A percentile compares a stretch with the other conserved stretches of the same genome.
Evolutionary conservation across 2,113 vertebrate genomes (phyloP).

Genomic region (Cinclus mexicanus): DNA sequence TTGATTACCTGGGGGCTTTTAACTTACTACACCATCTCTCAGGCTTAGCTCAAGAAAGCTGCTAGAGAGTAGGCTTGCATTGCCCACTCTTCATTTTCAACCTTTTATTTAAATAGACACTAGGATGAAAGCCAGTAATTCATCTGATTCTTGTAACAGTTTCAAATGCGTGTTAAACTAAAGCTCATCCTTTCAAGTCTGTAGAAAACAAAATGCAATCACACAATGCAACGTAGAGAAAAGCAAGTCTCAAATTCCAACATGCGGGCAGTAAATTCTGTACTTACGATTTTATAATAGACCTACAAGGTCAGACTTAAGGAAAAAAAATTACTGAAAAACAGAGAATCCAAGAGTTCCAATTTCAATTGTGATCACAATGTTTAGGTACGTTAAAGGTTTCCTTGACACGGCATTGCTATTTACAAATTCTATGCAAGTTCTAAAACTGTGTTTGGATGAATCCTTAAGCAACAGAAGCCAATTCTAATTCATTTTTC

Average conservation of each 20-base stretch:
- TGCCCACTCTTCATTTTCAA: neutral
- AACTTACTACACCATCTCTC: neutral
- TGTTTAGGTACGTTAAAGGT: neutral
- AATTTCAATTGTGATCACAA: neutral
- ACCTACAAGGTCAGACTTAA: neutral
- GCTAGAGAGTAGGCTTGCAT: neutral
- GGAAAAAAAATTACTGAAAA: neutral
- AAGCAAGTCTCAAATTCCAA: neutral
- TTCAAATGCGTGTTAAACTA: neutral
- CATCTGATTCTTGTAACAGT: neutral
- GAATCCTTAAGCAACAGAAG: neutral
- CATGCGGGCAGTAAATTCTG: neutral
- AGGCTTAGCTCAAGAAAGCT: neutral
- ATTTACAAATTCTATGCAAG: neutral
- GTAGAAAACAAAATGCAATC: neutral
- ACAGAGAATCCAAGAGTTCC: neutral
- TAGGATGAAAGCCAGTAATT: neutral
- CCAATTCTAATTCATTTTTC: neutral
- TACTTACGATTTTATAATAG: neutral
- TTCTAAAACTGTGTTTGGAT: neutral
- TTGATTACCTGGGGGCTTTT: neutral
- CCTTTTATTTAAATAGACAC: neutral
- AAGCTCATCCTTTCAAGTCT: neutral
- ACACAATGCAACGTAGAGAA: neutral
- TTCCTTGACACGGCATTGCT: neutral